Conservation (phyloP, 2,888 invertebrate species). For the Diloba caeruleocephala region DNA sequence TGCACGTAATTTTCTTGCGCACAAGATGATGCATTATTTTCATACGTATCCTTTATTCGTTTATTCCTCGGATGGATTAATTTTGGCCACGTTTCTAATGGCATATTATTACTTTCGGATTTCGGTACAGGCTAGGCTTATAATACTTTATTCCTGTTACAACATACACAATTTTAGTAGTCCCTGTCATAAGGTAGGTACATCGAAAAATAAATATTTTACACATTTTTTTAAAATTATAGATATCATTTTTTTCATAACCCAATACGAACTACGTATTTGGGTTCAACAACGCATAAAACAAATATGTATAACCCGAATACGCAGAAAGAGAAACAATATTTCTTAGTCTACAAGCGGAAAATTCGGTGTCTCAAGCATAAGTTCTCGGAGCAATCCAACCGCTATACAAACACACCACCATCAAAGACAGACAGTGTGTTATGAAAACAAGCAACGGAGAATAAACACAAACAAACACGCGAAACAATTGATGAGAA, state of each 20-base stretch:
- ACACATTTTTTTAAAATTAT: no score
- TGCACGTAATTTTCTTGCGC: no score
- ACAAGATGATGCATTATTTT: no score
- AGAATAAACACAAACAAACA: slow-evolving; percentile 86
- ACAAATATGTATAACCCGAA: slow-evolving; percentile 31
- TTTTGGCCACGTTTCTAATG: no score
- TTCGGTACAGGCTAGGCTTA: no score
- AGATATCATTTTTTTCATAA: no score
- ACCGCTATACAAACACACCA: slow-evolving; percentile 79
- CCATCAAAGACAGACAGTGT: slow-evolving; percentile 86
- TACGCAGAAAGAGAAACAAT: slow-evolving; percentile 42
- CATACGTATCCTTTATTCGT: not conserved
- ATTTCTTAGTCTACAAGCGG: slow-evolving; percentile 42
- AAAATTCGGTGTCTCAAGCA: slow-evolving; percentile 63
- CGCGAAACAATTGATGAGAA: slow-evolving; percentile 85
- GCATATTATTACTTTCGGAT: no score
- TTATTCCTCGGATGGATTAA: no score
- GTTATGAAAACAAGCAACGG: slow-evolving; percentile 87
- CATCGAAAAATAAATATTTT: no score
- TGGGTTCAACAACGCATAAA: slow-evolving; percentile 31
- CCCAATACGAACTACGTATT: slow-evolving; percentile 12
- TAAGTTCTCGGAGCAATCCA: slow-evolving; percentile 73
- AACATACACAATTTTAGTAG: no score
- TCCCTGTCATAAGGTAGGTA: no score
- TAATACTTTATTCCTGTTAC: no score